phyloP scores from a whole-genome alignment of 2,888 invertebrate genomes.

The Furcula furcula region DNA sequence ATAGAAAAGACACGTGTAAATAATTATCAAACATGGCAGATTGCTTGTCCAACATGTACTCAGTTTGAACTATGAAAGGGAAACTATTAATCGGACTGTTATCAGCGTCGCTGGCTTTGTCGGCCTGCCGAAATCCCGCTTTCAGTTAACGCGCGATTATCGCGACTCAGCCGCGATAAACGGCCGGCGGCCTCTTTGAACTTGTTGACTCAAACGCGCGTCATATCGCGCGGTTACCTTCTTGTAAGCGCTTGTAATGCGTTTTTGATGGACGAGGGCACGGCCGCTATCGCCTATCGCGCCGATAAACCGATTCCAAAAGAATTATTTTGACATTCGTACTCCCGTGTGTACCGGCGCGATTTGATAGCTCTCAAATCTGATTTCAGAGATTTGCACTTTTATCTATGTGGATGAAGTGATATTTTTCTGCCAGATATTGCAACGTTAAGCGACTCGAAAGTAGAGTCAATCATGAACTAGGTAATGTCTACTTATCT shows the following conservation, averaged over 20 bases:
- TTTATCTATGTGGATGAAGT: slow-evolving; percentile 6
- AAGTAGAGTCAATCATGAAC: too few relatives aligned
- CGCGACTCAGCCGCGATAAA: slow-evolving; percentile 55
- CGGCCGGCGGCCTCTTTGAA: slow-evolving; percentile 64
- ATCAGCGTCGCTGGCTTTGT: slow-evolving; percentile 67
- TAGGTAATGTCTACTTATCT: too few relatives aligned
- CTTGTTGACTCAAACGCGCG: slow-evolving; percentile 59
- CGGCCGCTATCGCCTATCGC: slow-evolving; percentile 51
- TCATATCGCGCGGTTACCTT: slow-evolving; percentile 61
- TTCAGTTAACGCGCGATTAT: slow-evolving; percentile 67
- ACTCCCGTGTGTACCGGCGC: slow-evolving; percentile 32
- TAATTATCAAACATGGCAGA: slow-evolving; percentile 47
- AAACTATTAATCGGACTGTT: slow-evolving; percentile 73
- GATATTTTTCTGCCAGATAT: slow-evolving; percentile 3
- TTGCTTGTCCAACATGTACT: slow-evolving; percentile 64
- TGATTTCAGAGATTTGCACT: slow-evolving; percentile 29
- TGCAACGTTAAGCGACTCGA: background rate
- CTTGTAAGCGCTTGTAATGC: slow-evolving; percentile 68
- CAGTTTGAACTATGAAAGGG: slow-evolving; percentile 55
- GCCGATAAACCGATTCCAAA: slow-evolving; percentile 40
- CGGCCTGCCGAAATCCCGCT: slow-evolving; percentile 76
- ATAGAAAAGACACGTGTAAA: slow-evolving; percentile 59
- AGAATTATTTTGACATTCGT: slow-evolving; percentile 29
- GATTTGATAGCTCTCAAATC: slow-evolving; percentile 25
- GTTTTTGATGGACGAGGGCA: slow-evolving; percentile 73